Conservation (phyloP, 2,797 vertebrate genomes). For the Typhlichthys eigenmanni region DNA sequence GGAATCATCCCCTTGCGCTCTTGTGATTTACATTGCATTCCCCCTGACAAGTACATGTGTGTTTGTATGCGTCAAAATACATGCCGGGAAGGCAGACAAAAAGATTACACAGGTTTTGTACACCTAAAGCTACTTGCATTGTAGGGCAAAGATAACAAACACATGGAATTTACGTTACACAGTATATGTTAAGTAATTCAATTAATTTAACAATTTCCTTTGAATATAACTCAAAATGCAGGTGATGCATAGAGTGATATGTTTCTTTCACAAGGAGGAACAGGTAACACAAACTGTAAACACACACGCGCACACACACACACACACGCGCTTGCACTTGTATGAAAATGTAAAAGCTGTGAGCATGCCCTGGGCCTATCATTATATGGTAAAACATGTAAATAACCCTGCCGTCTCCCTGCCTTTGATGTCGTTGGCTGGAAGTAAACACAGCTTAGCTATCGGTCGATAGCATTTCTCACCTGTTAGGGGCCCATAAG, state of each 20-base stretch:
- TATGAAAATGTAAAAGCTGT: not conserved
- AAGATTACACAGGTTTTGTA: not conserved
- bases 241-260: conserved; percentile 14
- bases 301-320: conserved; percentile 11
- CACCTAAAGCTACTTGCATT: not conserved
- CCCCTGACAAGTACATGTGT: conserved; percentile 6
- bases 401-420: conserved; percentile 33
- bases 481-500: conserved; percentile 49
- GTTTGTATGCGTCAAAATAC: not conserved
- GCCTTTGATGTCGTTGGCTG: conserved; percentile 41
- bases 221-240: conserved; percentile 31
- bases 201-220: conserved; percentile 18
- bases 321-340: not conserved
- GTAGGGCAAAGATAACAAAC: not conserved
- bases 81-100: not conserved
- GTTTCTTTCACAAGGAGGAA: not conserved
- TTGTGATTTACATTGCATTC: conserved; percentile 1
- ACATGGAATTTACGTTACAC: not conserved
- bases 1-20: conserved; percentile 4
- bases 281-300: conserved; percentile 17
- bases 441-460: conserved; percentile 46
- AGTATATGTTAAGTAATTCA: not conserved
- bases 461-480: conserved; percentile 36
- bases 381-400: conserved; percentile 63
- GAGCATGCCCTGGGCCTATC: conserved; percentile 18